Evolutionary conservation across 2,797 vertebrate species (phyloP), one percentile per base, ranked within the genome.

Genomic region (Phoxinus dragarum): DNA sequence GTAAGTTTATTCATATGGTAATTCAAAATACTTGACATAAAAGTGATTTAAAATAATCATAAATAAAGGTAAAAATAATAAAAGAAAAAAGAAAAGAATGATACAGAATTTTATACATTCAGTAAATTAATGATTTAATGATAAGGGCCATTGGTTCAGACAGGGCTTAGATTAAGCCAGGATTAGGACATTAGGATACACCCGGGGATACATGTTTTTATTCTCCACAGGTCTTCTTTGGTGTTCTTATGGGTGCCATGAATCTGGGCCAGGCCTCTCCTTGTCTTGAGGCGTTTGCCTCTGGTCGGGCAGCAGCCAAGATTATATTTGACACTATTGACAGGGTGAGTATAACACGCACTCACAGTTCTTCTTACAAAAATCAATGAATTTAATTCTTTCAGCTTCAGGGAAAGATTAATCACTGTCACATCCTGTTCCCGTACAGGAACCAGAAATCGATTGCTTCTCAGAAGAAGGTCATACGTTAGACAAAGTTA

Each of bases 401-500:
- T 69, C 44, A 42, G 59, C 52, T 44, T 64, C n/a, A 69, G 42
- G 3, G 16, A 77, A 68, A 56, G 34, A 85, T 86, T 61, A 31
- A 84, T 89, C 52, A 75, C 72, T 74, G 49, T 67, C 67, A 73
- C 36, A 6, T 40, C 49, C 36, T 59, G 31, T 90, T 83, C 21
- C 82, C 34, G 23, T 86, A 52, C 91, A 99, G 98, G 92, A 97
- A 92, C 96, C 98, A 69, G 69, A 92, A 89, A 99, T 99, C 88
- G 95, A 99, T 90, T 98, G 97, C 91, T 96, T 99, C 93, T 98
- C 98, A 89, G 96, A 99, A 88, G 96, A 97, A 17, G 98, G 98
- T 79, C 94, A 97, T 92, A 98, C 96, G 90, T 91, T 99, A 91
- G 97, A 99, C 84, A 94, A 90, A 93, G 91, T 99, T 31, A 96